phyloP scores from a whole-genome alignment of 2,797 vertebrate species.

The Catharus ustulatus region DNA sequence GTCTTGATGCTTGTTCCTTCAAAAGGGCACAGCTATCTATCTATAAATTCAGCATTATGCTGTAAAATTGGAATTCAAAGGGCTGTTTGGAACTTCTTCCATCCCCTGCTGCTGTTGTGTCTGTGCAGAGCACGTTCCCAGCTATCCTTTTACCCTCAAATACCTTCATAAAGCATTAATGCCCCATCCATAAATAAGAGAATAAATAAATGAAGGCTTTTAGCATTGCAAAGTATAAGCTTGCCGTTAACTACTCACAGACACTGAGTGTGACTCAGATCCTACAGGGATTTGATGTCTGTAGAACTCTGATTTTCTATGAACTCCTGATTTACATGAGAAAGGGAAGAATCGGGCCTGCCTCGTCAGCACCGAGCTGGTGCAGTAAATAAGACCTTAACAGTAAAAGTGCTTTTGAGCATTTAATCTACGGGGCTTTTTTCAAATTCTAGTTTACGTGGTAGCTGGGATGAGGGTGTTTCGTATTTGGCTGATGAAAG shows the following conservation, averaged over 20 bases:
- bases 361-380: background rate
- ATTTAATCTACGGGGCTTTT: background rate
- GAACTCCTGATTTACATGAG: slow-evolving; percentile 61
- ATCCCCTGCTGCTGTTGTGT: slow-evolving; percentile 44
- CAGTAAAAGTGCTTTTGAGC: slow-evolving; percentile 2
- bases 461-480: background rate
- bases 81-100: slow-evolving; percentile 32
- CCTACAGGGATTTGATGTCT: slow-evolving; percentile 50
- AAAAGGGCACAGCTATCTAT: slow-evolving; percentile 63
- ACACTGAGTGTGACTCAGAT: slow-evolving; percentile 42
- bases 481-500: background rate
- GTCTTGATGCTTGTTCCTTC: slow-evolving; percentile 58
- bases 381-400: slow-evolving; percentile 38
- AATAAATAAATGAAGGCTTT: slow-evolving; percentile 56
- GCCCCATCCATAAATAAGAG: slow-evolving; percentile 47
- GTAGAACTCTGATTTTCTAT: slow-evolving; percentile 61
- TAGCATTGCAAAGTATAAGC: slow-evolving; percentile 28
- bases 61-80: slow-evolving; percentile 62
- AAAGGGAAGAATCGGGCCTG: slow-evolving; percentile 50
- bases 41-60: slow-evolving; percentile 46
- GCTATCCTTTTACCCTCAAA: slow-evolving; percentile 26
- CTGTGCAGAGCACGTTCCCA: background rate
- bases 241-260: slow-evolving; percentile 21
- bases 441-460: background rate
- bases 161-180: slow-evolving; percentile 59